Conservation (phyloP, 2,113 vertebrate genomes). For the Mobula birostris region DNA sequence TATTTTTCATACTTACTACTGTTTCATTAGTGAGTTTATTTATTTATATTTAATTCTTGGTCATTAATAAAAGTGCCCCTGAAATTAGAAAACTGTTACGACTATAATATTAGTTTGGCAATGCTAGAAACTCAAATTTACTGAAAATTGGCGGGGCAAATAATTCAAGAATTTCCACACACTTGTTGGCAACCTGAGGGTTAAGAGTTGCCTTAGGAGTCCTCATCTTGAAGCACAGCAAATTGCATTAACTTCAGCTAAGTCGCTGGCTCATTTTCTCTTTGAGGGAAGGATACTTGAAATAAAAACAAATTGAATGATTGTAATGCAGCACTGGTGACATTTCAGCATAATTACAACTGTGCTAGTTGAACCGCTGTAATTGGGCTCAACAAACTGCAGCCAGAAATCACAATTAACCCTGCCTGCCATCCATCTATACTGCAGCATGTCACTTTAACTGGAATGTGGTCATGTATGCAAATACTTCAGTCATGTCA, state of each 20-base stretch:
- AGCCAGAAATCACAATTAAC: conserved; percentile 9
- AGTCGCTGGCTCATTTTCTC: neutral
- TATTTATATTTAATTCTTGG: neutral
- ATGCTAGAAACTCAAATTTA: neutral
- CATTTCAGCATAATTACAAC: neutral
- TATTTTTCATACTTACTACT: neutral
- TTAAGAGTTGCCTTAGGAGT: neutral
- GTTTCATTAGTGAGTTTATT: neutral
- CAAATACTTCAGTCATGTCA: neutral
- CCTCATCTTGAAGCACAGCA: neutral
- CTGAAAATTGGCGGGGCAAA: neutral
- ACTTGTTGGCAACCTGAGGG: neutral
- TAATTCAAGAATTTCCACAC: neutral
- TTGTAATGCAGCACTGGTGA: neutral
- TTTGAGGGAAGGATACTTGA: neutral
- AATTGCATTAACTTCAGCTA: neutral
- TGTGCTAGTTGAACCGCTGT: neutral
- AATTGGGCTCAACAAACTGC: neutral
- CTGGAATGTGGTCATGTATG: neutral
- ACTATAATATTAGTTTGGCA: neutral
- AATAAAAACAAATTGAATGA: neutral
- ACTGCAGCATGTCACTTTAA: neutral
- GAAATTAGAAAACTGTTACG: neutral
- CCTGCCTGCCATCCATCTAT: conserved; percentile 4
- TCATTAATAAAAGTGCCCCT: neutral